phyloP scores from a whole-genome alignment of 1,140 invertebrate species.

The Whitmania pigra region DNA sequence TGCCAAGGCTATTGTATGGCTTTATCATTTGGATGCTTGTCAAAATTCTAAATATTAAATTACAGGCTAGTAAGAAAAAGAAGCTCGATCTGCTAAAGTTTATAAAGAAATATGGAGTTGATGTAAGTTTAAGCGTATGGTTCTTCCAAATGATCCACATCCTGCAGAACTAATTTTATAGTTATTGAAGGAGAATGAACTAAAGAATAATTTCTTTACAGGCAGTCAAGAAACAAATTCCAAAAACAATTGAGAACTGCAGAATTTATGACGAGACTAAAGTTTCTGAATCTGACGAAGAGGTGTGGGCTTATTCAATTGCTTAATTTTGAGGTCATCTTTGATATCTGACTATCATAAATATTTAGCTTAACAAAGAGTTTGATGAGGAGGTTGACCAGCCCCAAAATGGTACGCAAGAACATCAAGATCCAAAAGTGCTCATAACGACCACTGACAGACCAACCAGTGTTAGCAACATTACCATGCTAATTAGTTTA shows the following conservation, averaged over 20 bases:
- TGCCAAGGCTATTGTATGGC: neutral
- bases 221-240: slow-evolving; percentile 55
- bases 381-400: too few species aligned
- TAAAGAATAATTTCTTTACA: slow-evolving; percentile 12
- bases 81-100: neutral
- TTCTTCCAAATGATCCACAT: neutral
- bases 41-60: neutral
- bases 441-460: slow-evolving; percentile 85
- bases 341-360: too few species aligned
- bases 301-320: slow-evolving; percentile 46
- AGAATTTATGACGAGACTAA: slow-evolving; percentile 82
- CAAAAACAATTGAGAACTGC: slow-evolving; percentile 81
- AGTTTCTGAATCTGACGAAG: slow-evolving; percentile 60
- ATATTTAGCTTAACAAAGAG: too few species aligned
- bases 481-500: slow-evolving; percentile 23
- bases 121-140: neutral
- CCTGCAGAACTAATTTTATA: neutral
- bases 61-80: neutral
- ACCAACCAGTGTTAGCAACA: slow-evolving; percentile 55
- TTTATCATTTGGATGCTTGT: neutral
- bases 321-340: neutral
- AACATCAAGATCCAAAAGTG: slow-evolving; percentile 57
- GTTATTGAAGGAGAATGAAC: neutral
- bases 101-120: neutral
- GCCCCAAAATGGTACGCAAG: too few species aligned